These are phyloP conservation scores for Diachrysia chrysitis DNA, from an alignment of 2,888 invertebrate genomes.

Conservation along the genomic window DNA sequence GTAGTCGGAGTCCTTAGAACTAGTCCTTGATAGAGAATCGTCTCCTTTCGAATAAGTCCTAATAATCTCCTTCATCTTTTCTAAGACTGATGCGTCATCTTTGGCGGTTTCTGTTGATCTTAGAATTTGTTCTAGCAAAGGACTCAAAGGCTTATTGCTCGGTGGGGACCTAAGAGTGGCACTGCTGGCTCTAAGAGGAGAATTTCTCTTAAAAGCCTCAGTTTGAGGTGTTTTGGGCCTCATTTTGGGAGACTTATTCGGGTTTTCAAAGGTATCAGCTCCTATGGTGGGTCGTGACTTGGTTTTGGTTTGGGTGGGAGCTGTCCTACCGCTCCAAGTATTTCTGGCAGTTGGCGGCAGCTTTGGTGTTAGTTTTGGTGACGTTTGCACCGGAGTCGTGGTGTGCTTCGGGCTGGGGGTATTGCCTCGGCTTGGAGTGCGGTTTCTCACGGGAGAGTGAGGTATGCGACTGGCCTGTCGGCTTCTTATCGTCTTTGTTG, in stretches of 20 bases:
- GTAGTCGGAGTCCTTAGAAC: slow-evolving; percentile 89
- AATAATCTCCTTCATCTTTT: slow-evolving; percentile 92
- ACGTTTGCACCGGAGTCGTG: slow-evolving; percentile 76
- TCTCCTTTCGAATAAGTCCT: slow-evolving; percentile 85
- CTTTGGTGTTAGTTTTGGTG: slow-evolving; percentile 81
- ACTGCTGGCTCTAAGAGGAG: slow-evolving; percentile 84
- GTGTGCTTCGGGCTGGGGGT: slow-evolving; percentile 85
- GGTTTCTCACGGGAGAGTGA: slow-evolving; percentile 82
- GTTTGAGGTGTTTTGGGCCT: slow-evolving; percentile 76
- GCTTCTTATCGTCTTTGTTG: slow-evolving; percentile 78
- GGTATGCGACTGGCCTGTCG: slow-evolving; percentile 85
- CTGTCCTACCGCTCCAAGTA: slow-evolving; percentile 93
- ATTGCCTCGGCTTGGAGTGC: slow-evolving; percentile 78
- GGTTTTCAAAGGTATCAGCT: slow-evolving; percentile 84
- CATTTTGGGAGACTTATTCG: slow-evolving; percentile 90
- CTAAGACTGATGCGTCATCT: slow-evolving; percentile 92
- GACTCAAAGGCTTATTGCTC: slow-evolving; percentile 89
- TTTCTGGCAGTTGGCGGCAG: slow-evolving; percentile 89
- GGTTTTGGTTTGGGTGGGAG: slow-evolving; percentile 77
- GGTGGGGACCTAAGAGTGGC: slow-evolving; percentile 89
- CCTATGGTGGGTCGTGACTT: slow-evolving; percentile 81
- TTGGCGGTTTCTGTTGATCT: slow-evolving; percentile 92
- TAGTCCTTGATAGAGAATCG: slow-evolving; percentile 83
- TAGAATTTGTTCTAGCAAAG: slow-evolving; percentile 92
- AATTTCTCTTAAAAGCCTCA: slow-evolving; percentile 87